phyloP scores from a whole-genome alignment of 2,113 vertebrate genomes.

The Fregetta grallaria region DNA sequence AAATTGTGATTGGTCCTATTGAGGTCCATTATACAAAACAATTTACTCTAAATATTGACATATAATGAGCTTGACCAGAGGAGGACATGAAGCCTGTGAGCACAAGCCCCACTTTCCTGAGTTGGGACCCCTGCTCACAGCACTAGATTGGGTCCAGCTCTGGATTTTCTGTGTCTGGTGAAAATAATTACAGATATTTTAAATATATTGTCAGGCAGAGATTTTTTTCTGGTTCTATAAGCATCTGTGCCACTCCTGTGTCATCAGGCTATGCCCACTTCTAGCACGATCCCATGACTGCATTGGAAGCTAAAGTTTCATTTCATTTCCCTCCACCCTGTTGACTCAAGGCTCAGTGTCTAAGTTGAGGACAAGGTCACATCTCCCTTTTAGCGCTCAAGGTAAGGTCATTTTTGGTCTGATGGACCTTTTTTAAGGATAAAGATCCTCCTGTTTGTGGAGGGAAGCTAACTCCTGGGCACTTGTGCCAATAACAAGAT shows the following conservation, averaged over 20 bases:
- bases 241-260: background rate
- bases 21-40: background rate
- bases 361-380: background rate
- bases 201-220: background rate
- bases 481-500: background rate
- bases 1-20: background rate
- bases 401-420: background rate
- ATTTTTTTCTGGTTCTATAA: background rate
- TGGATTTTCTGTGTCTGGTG: background rate
- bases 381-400: background rate
- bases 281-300: background rate
- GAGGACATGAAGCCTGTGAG: background rate
- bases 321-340: background rate
- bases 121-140: background rate
- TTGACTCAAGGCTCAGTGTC: background rate
- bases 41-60: background rate
- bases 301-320: background rate
- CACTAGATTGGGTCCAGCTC: background rate
- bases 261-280: background rate
- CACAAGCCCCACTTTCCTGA: background rate
- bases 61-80: background rate
- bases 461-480: background rate
- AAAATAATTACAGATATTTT: background rate
- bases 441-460: background rate
- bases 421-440: background rate